Evolutionary conservation across 2,888 invertebrate species (phyloP).

Genomic region (Diogma glabrata): DNA sequence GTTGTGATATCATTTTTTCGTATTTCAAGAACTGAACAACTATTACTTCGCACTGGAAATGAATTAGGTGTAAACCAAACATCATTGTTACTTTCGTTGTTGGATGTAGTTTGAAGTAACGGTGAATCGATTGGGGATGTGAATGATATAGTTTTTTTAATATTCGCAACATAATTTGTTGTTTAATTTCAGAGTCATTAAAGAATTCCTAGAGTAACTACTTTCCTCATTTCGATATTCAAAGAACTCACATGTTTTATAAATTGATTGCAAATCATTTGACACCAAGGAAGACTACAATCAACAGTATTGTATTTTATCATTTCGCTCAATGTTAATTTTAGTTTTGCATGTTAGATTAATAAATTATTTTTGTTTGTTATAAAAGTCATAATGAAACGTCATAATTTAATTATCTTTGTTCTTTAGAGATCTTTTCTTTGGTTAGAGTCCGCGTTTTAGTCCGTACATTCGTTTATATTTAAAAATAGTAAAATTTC

Average conservation of each 20-base stretch:
- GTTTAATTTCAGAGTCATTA: neutral
- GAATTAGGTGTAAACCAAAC: conserved; percentile 1
- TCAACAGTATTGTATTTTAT: too few relatives aligned
- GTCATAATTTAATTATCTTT: too few relatives aligned
- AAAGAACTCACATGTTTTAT: neutral
- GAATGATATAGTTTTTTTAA: conserved; percentile 6
- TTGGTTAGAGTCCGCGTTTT: too few relatives aligned
- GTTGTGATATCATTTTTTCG: neutral
- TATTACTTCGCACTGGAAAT: neutral
- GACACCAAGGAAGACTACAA: too few relatives aligned
- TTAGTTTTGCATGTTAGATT: too few relatives aligned
- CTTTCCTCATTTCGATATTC: neutral
- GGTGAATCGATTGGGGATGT: too few relatives aligned
- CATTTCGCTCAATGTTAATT: too few relatives aligned
- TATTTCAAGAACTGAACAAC: neutral
- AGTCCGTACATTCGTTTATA: too few relatives aligned
- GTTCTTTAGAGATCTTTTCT: too few relatives aligned
- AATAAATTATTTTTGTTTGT: too few relatives aligned
- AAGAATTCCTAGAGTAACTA: neutral
- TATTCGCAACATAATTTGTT: neutral
- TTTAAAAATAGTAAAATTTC: too few relatives aligned
- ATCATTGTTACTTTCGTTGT: neutral
- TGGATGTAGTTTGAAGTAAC: neutral
- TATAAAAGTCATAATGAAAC: too few relatives aligned
- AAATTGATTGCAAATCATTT: neutral